phyloP scores from a whole-genome alignment of 2,888 invertebrate genomes.

The Tinea trinotella region DNA sequence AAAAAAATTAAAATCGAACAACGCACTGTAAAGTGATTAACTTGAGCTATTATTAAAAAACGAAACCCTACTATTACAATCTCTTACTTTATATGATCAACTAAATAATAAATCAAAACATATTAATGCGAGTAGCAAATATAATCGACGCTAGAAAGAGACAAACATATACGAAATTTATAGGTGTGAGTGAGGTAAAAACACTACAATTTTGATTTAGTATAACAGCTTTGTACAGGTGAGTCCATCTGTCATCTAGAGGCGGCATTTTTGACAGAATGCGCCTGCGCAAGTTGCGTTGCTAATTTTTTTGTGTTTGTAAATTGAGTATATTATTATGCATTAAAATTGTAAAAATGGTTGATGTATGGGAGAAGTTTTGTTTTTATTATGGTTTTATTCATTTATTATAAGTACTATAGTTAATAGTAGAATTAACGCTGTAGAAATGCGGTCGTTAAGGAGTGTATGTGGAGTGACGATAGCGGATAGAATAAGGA shows the following conservation, averaged over 20 bases:
- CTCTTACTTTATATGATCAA: background rate
- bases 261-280: constrained; percentile 31
- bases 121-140: constrained; percentile 34
- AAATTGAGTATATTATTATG: constrained; percentile 26
- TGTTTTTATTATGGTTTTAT: too few species aligned
- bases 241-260: constrained; percentile 40
- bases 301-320: constrained; percentile 12
- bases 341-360: constrained; percentile 23
- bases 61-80: constrained; percentile 13
- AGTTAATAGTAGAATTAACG: too few species aligned
- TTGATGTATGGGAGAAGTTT: constrained; percentile 24
- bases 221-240: constrained; percentile 33
- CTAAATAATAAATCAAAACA: constrained; percentile 40
- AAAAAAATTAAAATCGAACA: background rate
- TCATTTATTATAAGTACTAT: too few species aligned
- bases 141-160: constrained; percentile 25
- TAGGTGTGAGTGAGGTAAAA: constrained; percentile 6
- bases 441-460: too few species aligned
- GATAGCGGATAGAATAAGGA: too few species aligned
- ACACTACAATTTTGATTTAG: constrained; percentile 47
- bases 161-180: constrained; percentile 18
- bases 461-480: too few species aligned
- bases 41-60: background rate
- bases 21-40: constrained; percentile 8
- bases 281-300: constrained; percentile 1